Percentiles rank a stretch among this genome's conserved stretches.
Evolutionary conservation across 2,888 invertebrate species (phyloP).

Genomic region (Drosophila anomalata): DNA sequence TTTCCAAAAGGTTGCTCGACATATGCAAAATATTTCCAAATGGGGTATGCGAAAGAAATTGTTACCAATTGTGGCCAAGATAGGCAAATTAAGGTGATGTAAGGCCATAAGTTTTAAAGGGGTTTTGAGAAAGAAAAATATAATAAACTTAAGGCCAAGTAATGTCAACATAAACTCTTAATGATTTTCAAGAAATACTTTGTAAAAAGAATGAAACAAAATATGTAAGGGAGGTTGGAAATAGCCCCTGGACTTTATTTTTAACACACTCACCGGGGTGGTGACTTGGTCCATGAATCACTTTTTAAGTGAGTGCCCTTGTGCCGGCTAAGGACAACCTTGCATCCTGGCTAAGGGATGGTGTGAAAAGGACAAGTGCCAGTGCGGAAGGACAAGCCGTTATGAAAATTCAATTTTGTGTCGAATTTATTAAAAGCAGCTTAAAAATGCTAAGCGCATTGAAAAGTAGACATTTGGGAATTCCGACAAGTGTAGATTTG

Average conservation of each 20-base stretch:
- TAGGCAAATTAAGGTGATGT: constrained; percentile 23
- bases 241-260: constrained; percentile 21
- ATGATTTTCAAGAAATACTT: too few species aligned
- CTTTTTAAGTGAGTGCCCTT: constrained; percentile 80
- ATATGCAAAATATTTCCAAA: constrained; percentile 7
- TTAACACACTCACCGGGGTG: constrained; percentile 56
- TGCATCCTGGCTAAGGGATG: constrained; percentile 40
- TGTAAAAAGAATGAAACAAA: constrained; percentile 1
- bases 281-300: constrained; percentile 79
- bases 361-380: constrained; percentile 77
- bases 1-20: background rate
- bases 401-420: constrained; percentile 84
- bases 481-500: constrained; percentile 70
- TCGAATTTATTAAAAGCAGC: constrained; percentile 83
- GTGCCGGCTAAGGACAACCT: too few species aligned
- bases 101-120: constrained; percentile 3
- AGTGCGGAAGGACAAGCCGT: constrained; percentile 54
- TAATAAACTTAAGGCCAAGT: background rate
- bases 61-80: constrained; percentile 11
- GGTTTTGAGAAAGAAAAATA: background rate
- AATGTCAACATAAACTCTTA: background rate
- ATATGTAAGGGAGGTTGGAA: background rate
- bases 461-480: constrained; percentile 82
- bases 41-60: constrained; percentile 11
- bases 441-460: constrained; percentile 75